Percentiles rank a stretch among this genome's conserved stretches.
Evolutionary conservation across 2,888 invertebrate genomes (phyloP).

Genomic region (Patella ulyssiponensis): DNA sequence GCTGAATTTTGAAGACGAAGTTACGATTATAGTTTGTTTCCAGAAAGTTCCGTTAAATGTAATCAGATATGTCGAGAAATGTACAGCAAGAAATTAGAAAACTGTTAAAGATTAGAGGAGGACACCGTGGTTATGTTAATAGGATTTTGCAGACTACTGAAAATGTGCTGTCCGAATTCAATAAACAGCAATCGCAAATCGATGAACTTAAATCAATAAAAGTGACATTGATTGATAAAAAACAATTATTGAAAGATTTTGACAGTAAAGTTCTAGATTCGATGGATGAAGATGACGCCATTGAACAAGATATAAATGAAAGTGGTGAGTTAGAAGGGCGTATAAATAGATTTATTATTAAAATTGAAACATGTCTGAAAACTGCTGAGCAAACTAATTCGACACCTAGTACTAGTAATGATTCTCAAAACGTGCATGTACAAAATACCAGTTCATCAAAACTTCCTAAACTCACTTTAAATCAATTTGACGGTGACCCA

Average conservation of each 20-base stretch:
- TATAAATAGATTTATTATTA: not conserved
- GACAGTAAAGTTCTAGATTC: not conserved
- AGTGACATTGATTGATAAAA: not conserved
- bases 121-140: too few relatives aligned
- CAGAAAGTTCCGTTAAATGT: too few relatives aligned
- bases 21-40: too few relatives aligned
- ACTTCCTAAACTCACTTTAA: conserved; percentile 26
- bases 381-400: not conserved
- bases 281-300: not conserved
- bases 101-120: too few relatives aligned
- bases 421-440: not conserved
- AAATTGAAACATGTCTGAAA: not conserved
- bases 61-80: too few relatives aligned
- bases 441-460: not conserved
- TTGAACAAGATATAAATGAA: not conserved
- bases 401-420: not conserved
- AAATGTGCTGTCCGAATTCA: not conserved
- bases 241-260: not conserved
- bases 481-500: conserved; percentile 21
- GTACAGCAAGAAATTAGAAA: too few relatives aligned
- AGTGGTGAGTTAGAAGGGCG: not conserved
- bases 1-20: too few relatives aligned
- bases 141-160: too few relatives aligned
- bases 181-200: not conserved
- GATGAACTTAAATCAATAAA: not conserved